Percentiles rank a stretch among this genome's conserved stretches.
phyloP scores from a whole-genome alignment of 2,888 invertebrate genomes.

The Girardia tigrina region DNA sequence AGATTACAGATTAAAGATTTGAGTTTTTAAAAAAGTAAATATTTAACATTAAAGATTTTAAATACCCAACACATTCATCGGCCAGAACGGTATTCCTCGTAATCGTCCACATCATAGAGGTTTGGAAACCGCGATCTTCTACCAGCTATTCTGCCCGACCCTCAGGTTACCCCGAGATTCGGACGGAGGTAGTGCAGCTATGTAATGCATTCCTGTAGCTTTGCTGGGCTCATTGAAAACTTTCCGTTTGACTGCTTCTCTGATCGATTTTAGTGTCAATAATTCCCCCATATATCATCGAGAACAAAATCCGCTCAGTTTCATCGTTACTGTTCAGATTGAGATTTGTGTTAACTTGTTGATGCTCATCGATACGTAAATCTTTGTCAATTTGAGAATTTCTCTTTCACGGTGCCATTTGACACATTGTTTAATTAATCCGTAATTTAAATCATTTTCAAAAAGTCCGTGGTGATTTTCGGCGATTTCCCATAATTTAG shows the following conservation, averaged over 20 bases:
- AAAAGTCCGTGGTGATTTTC: neutral
- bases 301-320: neutral
- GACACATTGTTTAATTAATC: neutral
- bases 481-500: neutral
- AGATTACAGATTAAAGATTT: too few relatives aligned
- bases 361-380: neutral
- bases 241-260: neutral
- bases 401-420: constrained; percentile 17
- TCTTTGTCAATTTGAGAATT: constrained; percentile 19
- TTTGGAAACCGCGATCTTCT: too few relatives aligned
- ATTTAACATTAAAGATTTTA: too few relatives aligned
- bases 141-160: too few relatives aligned
- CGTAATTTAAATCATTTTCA: constrained; percentile 13
- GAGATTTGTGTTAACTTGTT: neutral
- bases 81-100: too few relatives aligned
- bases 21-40: too few relatives aligned
- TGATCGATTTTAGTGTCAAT: neutral
- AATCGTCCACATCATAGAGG: too few relatives aligned
- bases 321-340: neutral
- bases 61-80: too few relatives aligned
- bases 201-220: too few relatives aligned
- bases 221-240: too few relatives aligned
- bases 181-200: too few relatives aligned
- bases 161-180: too few relatives aligned
- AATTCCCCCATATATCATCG: neutral